These are phyloP conservation scores for Macropodus opercularis DNA, from an alignment of 2,797 vertebrate species.

Conservation along the genomic window DNA sequence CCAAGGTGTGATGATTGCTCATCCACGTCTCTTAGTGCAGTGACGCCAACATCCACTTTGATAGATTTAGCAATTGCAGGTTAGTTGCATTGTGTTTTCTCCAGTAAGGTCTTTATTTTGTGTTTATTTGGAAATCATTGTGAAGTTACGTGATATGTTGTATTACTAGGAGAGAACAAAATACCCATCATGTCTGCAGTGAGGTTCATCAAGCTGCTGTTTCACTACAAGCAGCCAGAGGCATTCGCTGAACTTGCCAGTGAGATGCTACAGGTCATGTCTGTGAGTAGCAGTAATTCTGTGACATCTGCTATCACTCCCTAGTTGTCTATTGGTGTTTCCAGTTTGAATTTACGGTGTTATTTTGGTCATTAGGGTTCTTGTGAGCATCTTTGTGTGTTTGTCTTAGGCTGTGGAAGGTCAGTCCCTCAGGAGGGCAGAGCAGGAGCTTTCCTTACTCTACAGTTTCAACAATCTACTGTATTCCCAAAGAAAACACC, in stretches of 20 bases:
- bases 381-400: slow-evolving; percentile 10
- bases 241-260: slow-evolving; percentile 80
- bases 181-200: slow-evolving; percentile 85
- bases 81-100: slow-evolving; percentile 19
- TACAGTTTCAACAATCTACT: slow-evolving; percentile 79
- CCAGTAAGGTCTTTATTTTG: slow-evolving; percentile 13
- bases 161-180: slow-evolving; percentile 79
- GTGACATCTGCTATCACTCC: slow-evolving; percentile 1
- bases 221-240: slow-evolving; percentile 88
- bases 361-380: slow-evolving; percentile 12
- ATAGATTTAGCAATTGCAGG: slow-evolving; percentile 67
- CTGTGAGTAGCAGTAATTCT: slow-evolving; percentile 79
- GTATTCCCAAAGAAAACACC: slow-evolving; percentile 61
- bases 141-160: slow-evolving; percentile 15
- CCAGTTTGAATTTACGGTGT: background rate
- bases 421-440: slow-evolving; percentile 78
- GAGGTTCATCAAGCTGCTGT: slow-evolving; percentile 89
- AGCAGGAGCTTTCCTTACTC: slow-evolving; percentile 87
- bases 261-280: slow-evolving; percentile 81
- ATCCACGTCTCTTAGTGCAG: slow-evolving; percentile 24
- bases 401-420: slow-evolving; percentile 79
- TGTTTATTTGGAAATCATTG: slow-evolving; percentile 2
- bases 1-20: slow-evolving; percentile 22
- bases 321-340: slow-evolving; percentile 1
- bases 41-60: slow-evolving; percentile 58